phyloP scores from a whole-genome alignment of 2,888 invertebrate species.

The Drosophila meridionalis region DNA sequence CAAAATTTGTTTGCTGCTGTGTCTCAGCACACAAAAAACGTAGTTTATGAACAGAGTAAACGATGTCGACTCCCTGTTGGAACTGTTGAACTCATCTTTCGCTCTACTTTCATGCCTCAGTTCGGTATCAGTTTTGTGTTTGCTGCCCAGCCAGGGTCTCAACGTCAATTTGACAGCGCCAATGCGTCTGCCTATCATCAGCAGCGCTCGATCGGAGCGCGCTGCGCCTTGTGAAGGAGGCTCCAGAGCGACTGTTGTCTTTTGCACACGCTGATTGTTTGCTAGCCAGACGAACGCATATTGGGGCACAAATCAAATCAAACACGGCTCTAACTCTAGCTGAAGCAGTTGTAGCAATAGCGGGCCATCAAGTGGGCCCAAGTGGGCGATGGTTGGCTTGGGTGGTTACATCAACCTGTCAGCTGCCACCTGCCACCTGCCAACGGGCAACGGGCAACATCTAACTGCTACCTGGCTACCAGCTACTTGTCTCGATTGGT shows the following conservation, averaged over 20 bases:
- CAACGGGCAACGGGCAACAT: not conserved
- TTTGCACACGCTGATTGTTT: constrained; percentile 26
- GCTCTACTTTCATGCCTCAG: not conserved
- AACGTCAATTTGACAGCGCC: not conserved
- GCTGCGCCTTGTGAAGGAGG: not conserved
- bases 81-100: not conserved
- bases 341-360: constrained; percentile 1
- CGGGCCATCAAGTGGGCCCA: constrained; percentile 18
- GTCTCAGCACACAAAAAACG: not conserved
- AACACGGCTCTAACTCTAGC: not conserved
- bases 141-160: constrained; percentile 5
- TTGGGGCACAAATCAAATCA: constrained; percentile 47
- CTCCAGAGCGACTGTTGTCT: constrained; percentile 7
- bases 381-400: not conserved
- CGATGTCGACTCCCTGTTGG: not conserved
- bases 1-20: not conserved
- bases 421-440: constrained; percentile 18
- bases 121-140: not conserved
- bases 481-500: constrained; percentile 60
- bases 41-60: not conserved
- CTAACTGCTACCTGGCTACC: constrained; percentile 22
- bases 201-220: constrained; percentile 31
- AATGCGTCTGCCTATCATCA: constrained; percentile 47
- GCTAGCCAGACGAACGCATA: constrained; percentile 16
- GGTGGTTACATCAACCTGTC: constrained; percentile 2